Evolutionary conservation across 1,140 invertebrate genomes (phyloP).

Genomic region (Drosophila pseudoananassae): DNA sequence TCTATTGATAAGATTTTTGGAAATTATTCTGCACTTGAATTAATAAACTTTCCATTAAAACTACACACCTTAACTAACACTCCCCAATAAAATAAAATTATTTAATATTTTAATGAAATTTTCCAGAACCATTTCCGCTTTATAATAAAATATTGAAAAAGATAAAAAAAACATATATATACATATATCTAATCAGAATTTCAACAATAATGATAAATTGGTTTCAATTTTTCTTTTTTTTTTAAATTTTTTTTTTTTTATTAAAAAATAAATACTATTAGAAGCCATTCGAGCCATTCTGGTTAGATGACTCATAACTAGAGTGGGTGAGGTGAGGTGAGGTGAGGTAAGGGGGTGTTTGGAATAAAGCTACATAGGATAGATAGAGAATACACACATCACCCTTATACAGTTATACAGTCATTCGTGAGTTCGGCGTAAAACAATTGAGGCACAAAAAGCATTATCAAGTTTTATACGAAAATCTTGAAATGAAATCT

Average conservation of each 20-base stretch:
- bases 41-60: not conserved
- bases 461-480: conserved; percentile 50
- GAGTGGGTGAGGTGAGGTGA: too few relatives aligned
- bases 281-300: too few relatives aligned
- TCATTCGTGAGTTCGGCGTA: conserved; percentile 31
- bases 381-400: not conserved
- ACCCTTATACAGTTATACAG: not conserved
- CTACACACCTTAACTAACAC: too few relatives aligned
- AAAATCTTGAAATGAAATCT: conserved; percentile 55
- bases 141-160: not conserved
- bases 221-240: too few relatives aligned
- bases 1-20: not conserved
- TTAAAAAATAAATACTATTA: too few relatives aligned
- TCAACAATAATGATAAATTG: conserved; percentile 18
- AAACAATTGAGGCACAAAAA: conserved; percentile 34
- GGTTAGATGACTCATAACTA: too few relatives aligned
- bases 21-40: too few relatives aligned
- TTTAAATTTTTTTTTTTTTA: conserved; percentile 9
- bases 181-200: conserved; percentile 19
- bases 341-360: too few relatives aligned
- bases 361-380: too few relatives aligned
- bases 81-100: too few relatives aligned
- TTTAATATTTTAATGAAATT: not conserved
- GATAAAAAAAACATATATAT: conserved; percentile 12
- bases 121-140: conserved; percentile 17